Evolutionary conservation across 37 sponge, comb jelly and placozoan species (phyloP), one percentile per base, ranked within the genome.

Genomic region (Oopsacas minuta): DNA sequence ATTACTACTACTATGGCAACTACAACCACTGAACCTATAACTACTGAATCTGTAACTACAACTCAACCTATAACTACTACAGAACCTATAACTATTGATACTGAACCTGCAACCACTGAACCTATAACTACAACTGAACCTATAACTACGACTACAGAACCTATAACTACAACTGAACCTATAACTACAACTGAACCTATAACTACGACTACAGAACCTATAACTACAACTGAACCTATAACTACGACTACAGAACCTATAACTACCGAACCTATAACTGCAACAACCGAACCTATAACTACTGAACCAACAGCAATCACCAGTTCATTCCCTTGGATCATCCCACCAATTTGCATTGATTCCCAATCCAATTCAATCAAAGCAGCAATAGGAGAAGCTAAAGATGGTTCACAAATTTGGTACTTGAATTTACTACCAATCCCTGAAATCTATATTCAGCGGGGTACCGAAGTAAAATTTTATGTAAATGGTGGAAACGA

Each of bases 401-500:
- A 42, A 17, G 49, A 42, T 42, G 15, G 15, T 17, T 17, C 15
- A 15, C 12, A 17, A 17, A 42, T 42, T 25, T 61, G 75, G 75
- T 61, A 61, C 28, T 3, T 61, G 30, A n/a, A 61, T 61, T 25
- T 25, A n/a, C 20, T 25, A 3, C 75, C 30, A 5, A 61, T 25
- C 20, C 75, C 75, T 61, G 75, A 61, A 61, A 61, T 61, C 75
- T 61, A 61, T 61, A n/a, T 61, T 5, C 20, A 32, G 28, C 20
- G 75, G 28, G 28, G 28, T 61, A 61, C 75, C 28, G 1, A 61
- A 61, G 30, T 61, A 5, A 61, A 25, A 61, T 61, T 61, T 61
- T 25, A 10, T 12, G 75, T 61, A 61, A 61, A 61, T 61, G 75
- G 75, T 61, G 75, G 75, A 61, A 61, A 61, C 22, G 75, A 61